Evolutionary conservation across 2,113 vertebrate species (phyloP).

Genomic region (Sakesphorus luctuosus): DNA sequence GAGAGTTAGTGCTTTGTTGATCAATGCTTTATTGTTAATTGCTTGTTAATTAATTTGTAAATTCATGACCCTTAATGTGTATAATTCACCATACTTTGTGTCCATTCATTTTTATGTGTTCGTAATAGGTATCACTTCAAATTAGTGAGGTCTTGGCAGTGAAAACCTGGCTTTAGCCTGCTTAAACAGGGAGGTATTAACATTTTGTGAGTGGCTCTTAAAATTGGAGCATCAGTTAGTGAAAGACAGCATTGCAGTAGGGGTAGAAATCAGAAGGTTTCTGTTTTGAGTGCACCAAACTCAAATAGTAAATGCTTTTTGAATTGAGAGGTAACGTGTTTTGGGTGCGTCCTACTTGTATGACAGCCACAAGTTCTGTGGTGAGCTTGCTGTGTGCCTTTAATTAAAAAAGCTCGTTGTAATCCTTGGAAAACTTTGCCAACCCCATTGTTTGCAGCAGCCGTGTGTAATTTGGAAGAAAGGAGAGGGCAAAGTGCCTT

Average conservation of each 20-base stretch:
- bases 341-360: not conserved
- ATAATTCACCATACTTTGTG: not conserved
- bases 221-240: not conserved
- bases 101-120: not conserved
- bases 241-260: rapidly evolving
- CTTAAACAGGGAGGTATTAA: not conserved
- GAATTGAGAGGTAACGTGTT: not conserved
- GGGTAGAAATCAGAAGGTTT: not conserved
- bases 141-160: not conserved
- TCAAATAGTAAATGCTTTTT: not conserved
- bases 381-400: not conserved
- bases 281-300: not conserved
- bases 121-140: not conserved
- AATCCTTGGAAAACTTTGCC: not conserved
- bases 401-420: not conserved
- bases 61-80: not conserved
- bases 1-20: not conserved
- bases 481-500: not conserved
- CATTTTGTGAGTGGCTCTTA: not conserved
- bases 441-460: not conserved
- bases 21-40: not conserved
- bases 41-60: not conserved
- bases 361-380: not conserved
- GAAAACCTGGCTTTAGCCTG: not conserved
- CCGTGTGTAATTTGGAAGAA: not conserved